phyloP scores from a whole-genome alignment of 92 coral and sea anemone genomes.

The Scolanthus callimorphus region DNA sequence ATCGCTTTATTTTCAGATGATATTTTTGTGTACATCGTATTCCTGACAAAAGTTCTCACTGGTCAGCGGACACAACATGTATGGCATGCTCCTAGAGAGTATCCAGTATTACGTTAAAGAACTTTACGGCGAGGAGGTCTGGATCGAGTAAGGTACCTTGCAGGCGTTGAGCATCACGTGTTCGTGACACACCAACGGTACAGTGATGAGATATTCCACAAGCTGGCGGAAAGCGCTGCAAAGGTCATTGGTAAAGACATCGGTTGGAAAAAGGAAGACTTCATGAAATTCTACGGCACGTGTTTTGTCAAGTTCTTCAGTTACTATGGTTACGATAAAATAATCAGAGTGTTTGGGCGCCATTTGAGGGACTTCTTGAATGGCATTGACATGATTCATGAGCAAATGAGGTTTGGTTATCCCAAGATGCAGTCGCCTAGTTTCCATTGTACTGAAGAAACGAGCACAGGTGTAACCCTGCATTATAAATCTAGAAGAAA shows the following conservation, averaged over 20 bases:
- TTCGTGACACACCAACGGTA: slow-evolving; percentile 76
- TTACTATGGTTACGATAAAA: slow-evolving; percentile 72
- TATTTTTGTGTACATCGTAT: too few relatives aligned
- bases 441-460: slow-evolving; percentile 73
- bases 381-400: slow-evolving; percentile 74
- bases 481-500: slow-evolving; percentile 62
- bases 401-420: slow-evolving; percentile 81
- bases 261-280: slow-evolving; percentile 47
- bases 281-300: slow-evolving; percentile 58
- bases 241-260: slow-evolving; percentile 47
- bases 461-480: slow-evolving; percentile 56
- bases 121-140: slow-evolving; percentile 66
- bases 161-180: slow-evolving; percentile 56
- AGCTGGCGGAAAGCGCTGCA: slow-evolving; percentile 56
- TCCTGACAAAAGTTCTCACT: too few relatives aligned
- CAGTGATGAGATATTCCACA: slow-evolving; percentile 49
- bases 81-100: slow-evolving; percentile 83
- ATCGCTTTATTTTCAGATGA: too few relatives aligned
- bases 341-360: slow-evolving; percentile 61
- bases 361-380: slow-evolving; percentile 51
- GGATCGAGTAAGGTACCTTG: slow-evolving; percentile 52
- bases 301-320: slow-evolving; percentile 81
- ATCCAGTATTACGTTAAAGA: slow-evolving; percentile 63
- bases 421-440: slow-evolving; percentile 73
- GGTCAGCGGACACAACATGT: slow-evolving; percentile 39